These are phyloP conservation scores for Arrhamphus sclerolepis DNA, from an alignment of 2,797 vertebrate species.

Conservation along the genomic window DNA sequence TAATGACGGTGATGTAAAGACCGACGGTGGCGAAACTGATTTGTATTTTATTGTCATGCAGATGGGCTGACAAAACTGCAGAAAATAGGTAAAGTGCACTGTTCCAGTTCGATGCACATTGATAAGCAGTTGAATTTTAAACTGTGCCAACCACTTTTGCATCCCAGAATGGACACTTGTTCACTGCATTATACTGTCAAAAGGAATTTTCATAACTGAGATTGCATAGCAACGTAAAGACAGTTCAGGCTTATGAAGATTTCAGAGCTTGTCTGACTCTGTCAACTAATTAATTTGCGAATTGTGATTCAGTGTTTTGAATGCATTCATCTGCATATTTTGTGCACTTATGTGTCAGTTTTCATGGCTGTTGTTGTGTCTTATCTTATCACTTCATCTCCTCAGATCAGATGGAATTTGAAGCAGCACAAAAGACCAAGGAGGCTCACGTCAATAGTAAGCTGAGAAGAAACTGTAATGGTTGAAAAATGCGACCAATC, in stretches of 20 bases:
- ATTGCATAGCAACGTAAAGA: too few relatives aligned
- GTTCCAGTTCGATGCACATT: background rate
- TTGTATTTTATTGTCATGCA: slow-evolving; percentile 28
- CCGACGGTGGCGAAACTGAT: background rate
- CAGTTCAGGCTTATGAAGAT: too few relatives aligned
- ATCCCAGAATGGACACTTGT: background rate
- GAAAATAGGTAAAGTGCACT: slow-evolving; percentile 65
- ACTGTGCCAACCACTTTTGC: background rate
- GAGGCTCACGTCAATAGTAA: slow-evolving; percentile 66
- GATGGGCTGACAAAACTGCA: slow-evolving; percentile 62
- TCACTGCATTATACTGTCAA: too few relatives aligned
- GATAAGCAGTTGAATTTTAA: background rate
- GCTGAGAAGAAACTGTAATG: slow-evolving; percentile 10
- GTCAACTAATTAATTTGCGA: too few relatives aligned
- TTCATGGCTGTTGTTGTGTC: background rate
- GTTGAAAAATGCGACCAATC: background rate
- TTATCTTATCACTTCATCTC: slow-evolving; percentile 4
- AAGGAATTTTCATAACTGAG: too few relatives aligned
- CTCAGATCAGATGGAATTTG: slow-evolving; percentile 76
- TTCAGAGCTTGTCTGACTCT: too few relatives aligned
- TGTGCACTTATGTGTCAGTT: too few relatives aligned
- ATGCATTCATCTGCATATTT: too few relatives aligned
- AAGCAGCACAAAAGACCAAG: slow-evolving; percentile 65
- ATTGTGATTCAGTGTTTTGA: too few relatives aligned
- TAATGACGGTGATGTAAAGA: background rate